Evolutionary conservation across 1,140 invertebrate genomes (phyloP), one percentile per base, ranked within the genome.

Genomic region (Leptinotarsa texana): DNA sequence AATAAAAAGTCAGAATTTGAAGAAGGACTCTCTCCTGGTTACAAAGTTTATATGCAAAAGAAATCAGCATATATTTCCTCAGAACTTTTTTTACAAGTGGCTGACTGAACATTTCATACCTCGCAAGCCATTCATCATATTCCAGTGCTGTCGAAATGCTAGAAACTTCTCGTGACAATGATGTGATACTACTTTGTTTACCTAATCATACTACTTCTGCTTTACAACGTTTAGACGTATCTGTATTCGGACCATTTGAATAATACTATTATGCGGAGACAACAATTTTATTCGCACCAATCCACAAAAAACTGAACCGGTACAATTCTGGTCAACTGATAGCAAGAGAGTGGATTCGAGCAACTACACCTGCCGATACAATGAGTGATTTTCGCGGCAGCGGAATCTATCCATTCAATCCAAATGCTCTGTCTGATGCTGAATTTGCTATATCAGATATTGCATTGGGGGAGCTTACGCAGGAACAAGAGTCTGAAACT

Each of bases 51-150:
- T 51, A 83, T 83, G 76, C 74, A 72, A 8, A 22, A 78, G 27
- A 82, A 82, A 70, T 79, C 78, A 27, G 72, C 80, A 17, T 83
- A 79, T 72, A 76, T 82, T 48, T 80, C 73, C 51, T 47, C 75
- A 21, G 77, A 80, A 22, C 49, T 83, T 18, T 82, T 82, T 72
- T 61, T n/a, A 69, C 11, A 75, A 78, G 21, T 83, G 81, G 80
- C 49, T 83, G 2, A 63, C 70, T 47, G 72, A 77, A 22, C 63
- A 79, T 57, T 87, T 86, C 77, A 42, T 86, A 47, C 82, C 82
- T 13, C 71, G 67, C 22, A 87, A 86, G 74, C 78, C 84, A 87
- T 77, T 75, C 80, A 27, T 85, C 84, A 13, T 85, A 85, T 71
- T 80, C 68, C 22, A 80, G 72, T 73, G 63, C 69, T 18, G 13